Percentiles rank a stretch among this genome's conserved stretches.
Conservation (phyloP, 2,113 vertebrate genomes). For the Rhombomys opimus region DNA sequence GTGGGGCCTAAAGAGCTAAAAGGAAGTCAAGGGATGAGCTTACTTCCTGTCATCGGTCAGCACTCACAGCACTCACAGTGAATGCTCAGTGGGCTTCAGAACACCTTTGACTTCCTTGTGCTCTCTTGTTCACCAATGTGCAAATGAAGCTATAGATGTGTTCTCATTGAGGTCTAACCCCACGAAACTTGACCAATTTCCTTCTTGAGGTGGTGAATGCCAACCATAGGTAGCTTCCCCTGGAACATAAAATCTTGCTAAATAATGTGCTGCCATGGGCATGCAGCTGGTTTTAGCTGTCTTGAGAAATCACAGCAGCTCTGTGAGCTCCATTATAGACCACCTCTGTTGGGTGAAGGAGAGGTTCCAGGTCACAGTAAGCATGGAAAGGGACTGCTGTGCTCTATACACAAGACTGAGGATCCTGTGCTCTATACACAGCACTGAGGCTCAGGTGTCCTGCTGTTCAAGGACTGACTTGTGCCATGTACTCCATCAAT, state of each 20-base stretch:
- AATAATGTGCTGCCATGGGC: conserved; percentile 1
- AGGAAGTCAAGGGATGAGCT: conserved; percentile 29
- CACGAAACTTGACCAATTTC: conserved; percentile 7
- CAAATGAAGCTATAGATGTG: neutral
- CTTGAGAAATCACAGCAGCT: conserved; percentile 46
- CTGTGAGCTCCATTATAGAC: conserved; percentile 41
- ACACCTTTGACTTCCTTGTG: neutral
- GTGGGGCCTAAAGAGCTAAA: conserved; percentile 1
- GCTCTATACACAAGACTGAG: neutral
- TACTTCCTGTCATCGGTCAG: neutral
- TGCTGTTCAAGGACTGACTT: neutral
- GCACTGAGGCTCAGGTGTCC: neutral
- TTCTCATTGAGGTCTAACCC: neutral
- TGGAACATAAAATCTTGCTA: conserved; percentile 42
- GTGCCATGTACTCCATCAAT: neutral
- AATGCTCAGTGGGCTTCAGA: conserved; percentile 9
- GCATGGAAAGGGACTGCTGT: neutral
- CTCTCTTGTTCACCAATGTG: neutral
- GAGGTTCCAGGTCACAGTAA: neutral
- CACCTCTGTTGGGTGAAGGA: neutral
- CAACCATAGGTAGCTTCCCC: neutral
- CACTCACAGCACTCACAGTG: neutral
- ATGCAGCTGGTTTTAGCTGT: neutral
- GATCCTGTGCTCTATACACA: neutral
- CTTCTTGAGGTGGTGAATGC: conserved; percentile 16